Conservation (phyloP, 1,140 invertebrate genomes). For the Trichoplusia ni region DNA sequence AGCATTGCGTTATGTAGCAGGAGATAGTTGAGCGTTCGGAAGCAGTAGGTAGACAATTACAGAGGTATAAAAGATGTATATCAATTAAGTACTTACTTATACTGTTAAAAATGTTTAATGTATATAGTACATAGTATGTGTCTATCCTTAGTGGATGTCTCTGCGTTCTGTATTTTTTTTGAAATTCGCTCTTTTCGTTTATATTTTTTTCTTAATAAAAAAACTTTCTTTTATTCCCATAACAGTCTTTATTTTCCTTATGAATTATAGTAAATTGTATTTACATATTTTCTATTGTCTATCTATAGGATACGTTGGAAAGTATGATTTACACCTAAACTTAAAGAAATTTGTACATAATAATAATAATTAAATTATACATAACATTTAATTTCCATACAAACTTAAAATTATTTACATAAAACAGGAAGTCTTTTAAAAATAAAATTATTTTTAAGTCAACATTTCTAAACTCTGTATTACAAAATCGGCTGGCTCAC, state of each 20-base stretch:
- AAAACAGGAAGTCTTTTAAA: slow-evolving; percentile 6
- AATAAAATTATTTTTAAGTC: background rate
- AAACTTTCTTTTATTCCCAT: slow-evolving; percentile 55
- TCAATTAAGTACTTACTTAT: too few species aligned
- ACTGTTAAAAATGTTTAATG: too few species aligned
- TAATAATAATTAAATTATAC: slow-evolving; percentile 5
- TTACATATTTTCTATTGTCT: slow-evolving; percentile 35
- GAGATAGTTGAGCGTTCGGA: too few species aligned
- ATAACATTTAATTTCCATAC: slow-evolving; percentile 14
- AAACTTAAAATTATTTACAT: slow-evolving; percentile 3
- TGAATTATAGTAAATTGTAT: slow-evolving; percentile 49
- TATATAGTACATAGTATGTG: background rate
- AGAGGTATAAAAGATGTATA: too few species aligned
- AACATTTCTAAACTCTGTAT: background rate
- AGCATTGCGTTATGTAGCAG: too few species aligned
- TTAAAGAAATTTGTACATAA: slow-evolving; percentile 28
- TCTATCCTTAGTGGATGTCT: too few species aligned
- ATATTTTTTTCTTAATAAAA: slow-evolving; percentile 37
- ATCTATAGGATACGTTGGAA: slow-evolving; percentile 27
- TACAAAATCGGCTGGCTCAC: background rate
- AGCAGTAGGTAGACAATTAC: too few species aligned
- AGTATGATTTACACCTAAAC: slow-evolving; percentile 25
- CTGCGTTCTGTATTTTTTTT: too few species aligned
- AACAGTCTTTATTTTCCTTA: slow-evolving; percentile 75
- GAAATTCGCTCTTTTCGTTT: background rate